Evolutionary conservation across 2,797 vertebrate genomes (phyloP), one percentile per base, ranked within the genome.

Genomic region (Arctocebus calabarensis): DNA sequence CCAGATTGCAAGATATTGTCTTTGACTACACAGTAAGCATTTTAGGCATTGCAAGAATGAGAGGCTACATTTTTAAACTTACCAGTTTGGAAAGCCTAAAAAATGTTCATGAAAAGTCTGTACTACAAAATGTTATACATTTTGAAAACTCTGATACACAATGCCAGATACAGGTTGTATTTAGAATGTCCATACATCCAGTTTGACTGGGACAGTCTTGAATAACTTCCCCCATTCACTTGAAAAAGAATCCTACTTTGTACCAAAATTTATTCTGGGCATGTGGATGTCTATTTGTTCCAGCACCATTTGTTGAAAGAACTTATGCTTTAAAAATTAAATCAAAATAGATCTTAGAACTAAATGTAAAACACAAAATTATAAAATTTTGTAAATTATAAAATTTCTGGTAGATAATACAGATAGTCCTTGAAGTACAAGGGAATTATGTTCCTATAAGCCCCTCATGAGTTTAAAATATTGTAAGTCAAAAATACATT

Each of bases 21-120:
- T 94, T 97, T 95, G 34, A 96, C 79, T 94, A 91, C 79, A 90
- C 11, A 94, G 81, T 74, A 94, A 92, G 75, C 27, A 92, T 96
- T 96, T 95, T 92, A 88, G 83, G 90, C 82, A 94, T 82, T 34
- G 61, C 37, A 91, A 88, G 83, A 94, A 96, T 91, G 90, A 90
- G 43, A 71, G 16, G 27, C 59, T 86, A 64, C 22, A 90, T 73
- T 93, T 96, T 92, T 86, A 84, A 96, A 92, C n/a, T 70, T 52
- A 70, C 14, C 27, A 64, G 27, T 68, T 75, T 94, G 45, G 61
- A 68, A 37, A 78, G 23, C 11, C 70, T 71, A 94, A 75, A 92
- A 90, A 81, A 43, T 61, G n/a, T 48, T 77, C 34, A 74, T 91
- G 32, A 74, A 91, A 81, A 45, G 16, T 59, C 55, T 94, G 4